Base-by-base conservation (phyloP, 2,888 invertebrate genomes). In the Tortricodes alternella region DNA sequence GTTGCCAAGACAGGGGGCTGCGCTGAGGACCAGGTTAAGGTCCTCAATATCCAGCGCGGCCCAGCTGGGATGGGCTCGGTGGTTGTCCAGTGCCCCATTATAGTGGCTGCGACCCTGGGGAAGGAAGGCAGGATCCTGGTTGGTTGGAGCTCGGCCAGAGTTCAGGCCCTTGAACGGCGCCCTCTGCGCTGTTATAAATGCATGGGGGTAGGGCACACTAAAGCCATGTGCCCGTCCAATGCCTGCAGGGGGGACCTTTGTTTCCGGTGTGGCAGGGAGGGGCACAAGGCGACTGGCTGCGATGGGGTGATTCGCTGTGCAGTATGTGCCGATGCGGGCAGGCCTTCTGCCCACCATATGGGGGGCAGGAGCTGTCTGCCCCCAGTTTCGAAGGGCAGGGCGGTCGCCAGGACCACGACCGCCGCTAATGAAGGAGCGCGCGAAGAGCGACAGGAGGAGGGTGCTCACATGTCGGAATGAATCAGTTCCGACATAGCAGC, bases 181-280 rank as follows among this genome's bases (percentile, higher is more conserved):
- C 32, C 41, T 2, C 3, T 41, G 41, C 39, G 50, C 19, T 51
- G 50, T 32, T 51, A 9, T 29, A 29, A 27, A 2, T 51, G 50
- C 32, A 39, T 41, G 1, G 32, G 39, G 13, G 6, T 11, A 1
- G 50, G 50, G 1, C 50, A 51, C 41, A 27, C 29, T 1, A 6
- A 29, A 2, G 32, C 39, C 2, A 6, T 29, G 41, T 46, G 46
- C 34, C 21, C 1, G 0, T 19, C 34, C 8, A 7, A 11, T 1
- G 46, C 7, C 7, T n/a, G 13, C 21, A 19, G 29, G 1, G 11
- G 29, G 0, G n/a, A n/a, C n/a, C 32, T 39, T 3, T 51, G 50
- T 13, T 51, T 19, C 41, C 29, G 41, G 1, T 51, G 50, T 15
- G 41, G 50, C 2, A 13, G 19, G 8, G 19, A 29, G 5, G 50